Evolutionary conservation across 2,888 invertebrate genomes (phyloP).

Genomic region (Meteorus colon): DNA sequence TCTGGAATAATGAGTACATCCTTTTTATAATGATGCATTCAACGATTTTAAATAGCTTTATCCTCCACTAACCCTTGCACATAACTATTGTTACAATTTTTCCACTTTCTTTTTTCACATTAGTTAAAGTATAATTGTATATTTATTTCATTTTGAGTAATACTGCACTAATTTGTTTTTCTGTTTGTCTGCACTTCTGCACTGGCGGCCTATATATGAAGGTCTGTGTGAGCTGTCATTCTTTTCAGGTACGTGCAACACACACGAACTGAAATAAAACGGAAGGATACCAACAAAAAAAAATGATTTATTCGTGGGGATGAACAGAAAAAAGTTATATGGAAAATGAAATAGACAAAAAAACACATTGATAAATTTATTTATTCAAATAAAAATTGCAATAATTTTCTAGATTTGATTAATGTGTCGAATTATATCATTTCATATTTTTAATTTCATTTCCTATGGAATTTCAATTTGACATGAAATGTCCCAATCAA

Average conservation of each 20-base stretch:
- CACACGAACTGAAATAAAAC: background rate
- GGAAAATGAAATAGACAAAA: no score
- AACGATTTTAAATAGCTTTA: background rate
- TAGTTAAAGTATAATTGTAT: background rate
- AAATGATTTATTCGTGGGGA: no score
- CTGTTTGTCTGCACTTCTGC: background rate
- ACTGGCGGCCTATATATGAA: background rate
- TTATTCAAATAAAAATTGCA: background rate
- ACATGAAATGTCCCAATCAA: no score
- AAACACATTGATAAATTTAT: no score
- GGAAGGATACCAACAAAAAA: no score
- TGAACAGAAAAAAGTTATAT: no score
- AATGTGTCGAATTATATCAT: no score
- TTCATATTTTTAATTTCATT: no score
- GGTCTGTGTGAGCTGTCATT: background rate
- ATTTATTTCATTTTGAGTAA: background rate
- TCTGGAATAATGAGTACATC: background rate
- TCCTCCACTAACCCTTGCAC: background rate
- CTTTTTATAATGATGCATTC: background rate
- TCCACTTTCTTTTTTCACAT: background rate
- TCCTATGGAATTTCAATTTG: no score
- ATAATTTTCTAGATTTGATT: no score
- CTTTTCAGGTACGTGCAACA: slow-evolving; percentile 5
- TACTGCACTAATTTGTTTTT: slow-evolving; percentile 6
- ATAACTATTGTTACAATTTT: background rate